Conservation (phyloP, 2,888 invertebrate species). For the Pristionchus maxplancki region DNA sequence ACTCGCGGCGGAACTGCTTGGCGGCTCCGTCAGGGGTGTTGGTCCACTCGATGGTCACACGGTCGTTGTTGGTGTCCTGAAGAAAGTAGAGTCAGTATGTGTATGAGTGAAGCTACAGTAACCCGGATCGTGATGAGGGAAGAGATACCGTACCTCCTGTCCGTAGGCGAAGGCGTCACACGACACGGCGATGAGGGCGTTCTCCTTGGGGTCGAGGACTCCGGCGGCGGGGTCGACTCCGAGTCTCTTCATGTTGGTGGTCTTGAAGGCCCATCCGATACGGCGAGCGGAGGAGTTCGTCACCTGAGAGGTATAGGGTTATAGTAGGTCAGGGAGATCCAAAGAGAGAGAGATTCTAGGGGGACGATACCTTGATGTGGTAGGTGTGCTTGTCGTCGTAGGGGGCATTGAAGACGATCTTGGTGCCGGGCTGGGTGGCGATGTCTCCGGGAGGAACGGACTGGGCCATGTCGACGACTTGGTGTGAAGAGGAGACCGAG, state of each 20-base stretch:
- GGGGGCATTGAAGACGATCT: conserved; percentile 58
- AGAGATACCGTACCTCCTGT: conserved; percentile 49
- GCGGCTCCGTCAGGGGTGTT: conserved; percentile 61
- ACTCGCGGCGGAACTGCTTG: conserved; percentile 65
- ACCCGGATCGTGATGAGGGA: not conserved
- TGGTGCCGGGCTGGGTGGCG: conserved; percentile 53
- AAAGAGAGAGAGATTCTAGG: too few species aligned
- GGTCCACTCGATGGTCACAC: conserved; percentile 66
- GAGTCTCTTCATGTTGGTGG: conserved; percentile 69
- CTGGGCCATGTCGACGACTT: conserved; percentile 56
- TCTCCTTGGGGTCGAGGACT: conserved; percentile 68
- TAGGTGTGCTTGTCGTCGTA: conserved; percentile 56
- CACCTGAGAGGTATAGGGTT: conserved; percentile 56
- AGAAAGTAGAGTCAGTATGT: not conserved
- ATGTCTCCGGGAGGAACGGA: conserved; percentile 62
- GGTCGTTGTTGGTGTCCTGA: conserved; percentile 63
- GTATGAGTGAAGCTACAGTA: not conserved
- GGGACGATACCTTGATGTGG: not conserved
- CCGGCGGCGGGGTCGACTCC: conserved; percentile 67
- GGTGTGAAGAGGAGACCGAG: not conserved
- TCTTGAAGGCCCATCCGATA: conserved; percentile 67
- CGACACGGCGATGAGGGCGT: conserved; percentile 35
- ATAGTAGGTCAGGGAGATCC: conserved; percentile 49
- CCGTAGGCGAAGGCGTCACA: conserved; percentile 60
- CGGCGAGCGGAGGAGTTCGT: conserved; percentile 56